Evolutionary conservation across 2,113 vertebrate genomes (phyloP).

Genomic region (Nannospalax galili): DNA sequence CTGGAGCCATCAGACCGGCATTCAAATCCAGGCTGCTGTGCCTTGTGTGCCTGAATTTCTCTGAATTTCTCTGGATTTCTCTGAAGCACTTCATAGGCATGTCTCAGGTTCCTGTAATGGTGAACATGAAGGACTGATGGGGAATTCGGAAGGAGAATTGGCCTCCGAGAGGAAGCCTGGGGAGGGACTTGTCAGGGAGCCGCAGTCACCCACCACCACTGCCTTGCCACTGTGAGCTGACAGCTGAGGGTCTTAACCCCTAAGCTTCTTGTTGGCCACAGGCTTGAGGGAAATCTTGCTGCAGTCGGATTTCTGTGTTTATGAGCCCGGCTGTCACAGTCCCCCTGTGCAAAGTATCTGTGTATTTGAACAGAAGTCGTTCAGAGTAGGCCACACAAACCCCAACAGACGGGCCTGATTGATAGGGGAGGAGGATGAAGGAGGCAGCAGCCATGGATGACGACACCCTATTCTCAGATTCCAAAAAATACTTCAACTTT

Average conservation of each 20-base stretch:
- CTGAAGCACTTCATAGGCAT: neutral
- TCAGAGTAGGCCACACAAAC: neutral
- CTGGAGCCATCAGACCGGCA: neutral
- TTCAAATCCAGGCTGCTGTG: neutral
- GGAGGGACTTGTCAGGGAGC: neutral
- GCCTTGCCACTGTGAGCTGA: neutral
- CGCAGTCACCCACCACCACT: neutral
- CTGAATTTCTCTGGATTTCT: neutral
- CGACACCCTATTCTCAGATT: neutral
- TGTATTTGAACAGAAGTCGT: neutral
- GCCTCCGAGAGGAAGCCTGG: neutral
- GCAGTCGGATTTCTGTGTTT: neutral
- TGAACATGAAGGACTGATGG: no score
- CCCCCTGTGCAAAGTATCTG: neutral
- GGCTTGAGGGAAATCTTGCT: neutral
- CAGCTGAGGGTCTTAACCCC: neutral
- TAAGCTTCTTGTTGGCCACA: neutral
- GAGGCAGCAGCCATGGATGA: fast-evolving
- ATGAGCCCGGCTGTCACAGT: no score
- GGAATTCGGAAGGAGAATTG: neutral
- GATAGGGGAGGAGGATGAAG: neutral
- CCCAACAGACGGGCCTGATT: neutral
- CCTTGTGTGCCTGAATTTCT: neutral
- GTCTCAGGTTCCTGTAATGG: neutral
- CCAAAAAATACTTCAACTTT: neutral